These are phyloP conservation scores for Andrena minutula DNA, from an alignment of 2,888 invertebrate genomes.

Conservation along the genomic window DNA sequence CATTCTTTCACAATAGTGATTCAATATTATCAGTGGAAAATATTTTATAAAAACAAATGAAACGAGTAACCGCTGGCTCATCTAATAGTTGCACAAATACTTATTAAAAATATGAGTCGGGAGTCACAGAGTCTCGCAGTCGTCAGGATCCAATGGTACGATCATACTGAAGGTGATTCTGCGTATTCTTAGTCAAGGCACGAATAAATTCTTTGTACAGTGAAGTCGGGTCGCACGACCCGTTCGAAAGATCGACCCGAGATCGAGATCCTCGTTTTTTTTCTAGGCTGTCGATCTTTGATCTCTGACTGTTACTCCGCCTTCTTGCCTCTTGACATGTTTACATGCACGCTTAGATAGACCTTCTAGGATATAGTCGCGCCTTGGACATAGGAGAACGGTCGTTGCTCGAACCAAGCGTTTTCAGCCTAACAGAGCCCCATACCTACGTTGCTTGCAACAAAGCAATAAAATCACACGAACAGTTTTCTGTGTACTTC, in stretches of 20 bases:
- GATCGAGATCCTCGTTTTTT: constrained; percentile 57
- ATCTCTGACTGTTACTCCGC: constrained; percentile 58
- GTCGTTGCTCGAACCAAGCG: not conserved
- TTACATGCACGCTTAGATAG: constrained; percentile 49
- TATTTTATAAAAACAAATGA: no score
- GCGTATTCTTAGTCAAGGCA: not conserved
- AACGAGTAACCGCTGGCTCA: not conserved
- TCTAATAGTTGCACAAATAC: not conserved
- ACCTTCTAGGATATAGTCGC: constrained; percentile 33
- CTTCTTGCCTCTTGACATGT: constrained; percentile 55
- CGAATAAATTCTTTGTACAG: constrained; percentile 22
- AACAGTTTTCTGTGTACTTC: not conserved
- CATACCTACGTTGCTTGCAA: constrained; percentile 7
- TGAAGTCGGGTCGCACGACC: constrained; percentile 59
- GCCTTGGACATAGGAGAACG: constrained; percentile 25
- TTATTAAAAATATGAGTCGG: not conserved
- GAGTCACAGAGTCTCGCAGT: not conserved
- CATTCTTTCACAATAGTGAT: no score
- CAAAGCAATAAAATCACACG: constrained; percentile 2
- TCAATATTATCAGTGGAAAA: no score
- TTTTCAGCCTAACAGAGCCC: not conserved
- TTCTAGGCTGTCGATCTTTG: constrained; percentile 67
- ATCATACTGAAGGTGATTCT: constrained; percentile 12
- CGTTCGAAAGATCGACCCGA: constrained; percentile 35
- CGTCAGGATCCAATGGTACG: not conserved